Evolutionary conservation across 2,797 vertebrate species (phyloP), one percentile per base, ranked within the genome.

Genomic region (Rhinoraja longicauda): DNA sequence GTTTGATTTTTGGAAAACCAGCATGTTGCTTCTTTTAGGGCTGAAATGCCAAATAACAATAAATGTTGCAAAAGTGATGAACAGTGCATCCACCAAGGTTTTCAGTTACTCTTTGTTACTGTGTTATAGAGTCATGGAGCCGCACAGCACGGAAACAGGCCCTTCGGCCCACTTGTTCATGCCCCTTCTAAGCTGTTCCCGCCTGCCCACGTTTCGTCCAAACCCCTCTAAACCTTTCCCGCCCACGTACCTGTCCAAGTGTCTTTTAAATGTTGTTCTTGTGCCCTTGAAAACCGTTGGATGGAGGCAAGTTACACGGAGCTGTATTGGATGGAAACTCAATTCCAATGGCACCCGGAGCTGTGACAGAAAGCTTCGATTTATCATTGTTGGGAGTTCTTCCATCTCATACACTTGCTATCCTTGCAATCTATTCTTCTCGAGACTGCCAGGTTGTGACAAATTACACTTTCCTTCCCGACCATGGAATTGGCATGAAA

Each of bases 1-100:
- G 21, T n/a, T 84, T 84, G 45, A 45, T 29, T 73, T 92, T 53
- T 12, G 10, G 59, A n/a, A 26, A 73, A 57, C 67, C 70, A 75
- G 72, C 39, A 53, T 9, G 39, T 75, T 92, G 70, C 39, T 75
- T 75, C 15, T 92, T 39, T 53, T 32, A 64, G 73, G 36, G 86
- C 36, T 73, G 90, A 73, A 72, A 72, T 91, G 70, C 26, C 21
- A 26, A 73, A 73, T 91, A 24, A 36, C 26, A 88, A 88, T 88
- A 88, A 88, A 88, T 67, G 84, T 88, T 36, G 67, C 59, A 32
- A 67, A 67, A 88, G 12, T 88, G 62, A 67, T 88, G 84, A 67
- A 67, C 17, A 88, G 59, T 59, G 81, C n/a, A 67, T 88, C 62
- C 62, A 21, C n/a, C n/a, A 21, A 88, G 2, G 84, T 36, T 88